Evolutionary conservation across 2,797 vertebrate genomes (phyloP), one percentile per base, ranked within the genome.

Genomic region (Sylvia borin): DNA sequence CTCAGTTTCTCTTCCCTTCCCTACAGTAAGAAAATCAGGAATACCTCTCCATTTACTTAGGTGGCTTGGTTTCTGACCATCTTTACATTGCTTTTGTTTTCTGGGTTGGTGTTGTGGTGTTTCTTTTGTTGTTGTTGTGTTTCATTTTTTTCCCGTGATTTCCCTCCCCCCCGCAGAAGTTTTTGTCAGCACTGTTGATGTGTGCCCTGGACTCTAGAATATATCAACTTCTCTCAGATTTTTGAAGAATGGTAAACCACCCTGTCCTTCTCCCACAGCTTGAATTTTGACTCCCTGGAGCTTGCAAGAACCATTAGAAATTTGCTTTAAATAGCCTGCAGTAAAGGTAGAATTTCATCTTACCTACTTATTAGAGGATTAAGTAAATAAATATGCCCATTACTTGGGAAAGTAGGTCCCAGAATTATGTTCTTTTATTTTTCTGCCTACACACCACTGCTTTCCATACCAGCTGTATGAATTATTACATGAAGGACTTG

Each of bases 321-420:
- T 81, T 68, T 70, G 8, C 21, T 94, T 93, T 88, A 66, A 88
- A 66, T 95, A 88, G 66, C 73, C 85, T 75, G 86, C 36, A 78
- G 58, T 88, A 86, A 88, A 78, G 42, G 76, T 66, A 93, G 58
- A 91, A 72, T 73, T 94, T 84, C 61, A 75, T 72, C 10, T 78
- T 83, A n/a, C 45, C 54, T 88, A 43, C 66, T 78, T 90, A 89
- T 93, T 94, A 94, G 85, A 81, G 76, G 79, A 94, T 95, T 90
- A 95, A 79, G 67, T 78, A 90, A 84, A 76, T 88, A 92, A 93
- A 82, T 25, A 24, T 88, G 77, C 31, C 70, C 54, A 81, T 88
- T 81, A 43, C 51, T 6, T 27, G 60, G 80, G 32, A 64, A 86
- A 76, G 42, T 51, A 73, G n/a, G 73, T 86, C 27, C 60, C 32